Base-by-base conservation (phyloP, 2,888 invertebrate genomes). In the Phrixothrix hirtus region DNA sequence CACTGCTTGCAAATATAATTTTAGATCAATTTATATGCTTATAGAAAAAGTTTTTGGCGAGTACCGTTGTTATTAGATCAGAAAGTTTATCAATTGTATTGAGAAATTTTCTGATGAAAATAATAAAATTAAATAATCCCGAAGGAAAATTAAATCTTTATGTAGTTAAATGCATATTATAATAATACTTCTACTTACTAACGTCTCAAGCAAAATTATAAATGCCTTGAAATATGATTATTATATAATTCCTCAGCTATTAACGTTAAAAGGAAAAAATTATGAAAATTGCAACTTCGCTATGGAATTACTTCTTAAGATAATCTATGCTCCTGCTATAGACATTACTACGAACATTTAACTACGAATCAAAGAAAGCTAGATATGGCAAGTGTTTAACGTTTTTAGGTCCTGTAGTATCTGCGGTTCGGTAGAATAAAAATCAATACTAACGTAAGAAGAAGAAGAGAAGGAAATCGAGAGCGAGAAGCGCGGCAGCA, bases 361-460 rank as follows among this genome's bases (percentile, higher is more conserved):
- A 21, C 37, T 17, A 37, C 36, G 48, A 48, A 39, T 43, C 38
- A 47, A 43, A 43, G 29, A 34, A 32, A 30, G 37, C 36, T 35
- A 52, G 48, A 31, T 36, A 11, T 10, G 10, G 21, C n/a, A 47
- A 44, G 47, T 44, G 59, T 52, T 53, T 53, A 54, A 68, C 57
- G 68, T 68, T 70, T 71, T 69, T 59, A 65, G 67, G 54, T 51
- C 54, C 58, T 62, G 39, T 63, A 56, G 63, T 68, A 68, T 58
- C 69, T 69, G 70, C 67, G 70, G 70, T 71, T 68, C 68, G 67
- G 61, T 54, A 63, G 69, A 62, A 70, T 70, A 69, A 71, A 65
- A 63, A 65, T 65, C 65, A 65, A 65, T 65, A 65, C 61, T 49
- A 61, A n/a, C n/a, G n/a, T n/a, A n/a, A 64, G 65, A 63, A 61